Base-by-base conservation (phyloP, 2,113 vertebrate species). In the Sturnus vulgaris region DNA sequence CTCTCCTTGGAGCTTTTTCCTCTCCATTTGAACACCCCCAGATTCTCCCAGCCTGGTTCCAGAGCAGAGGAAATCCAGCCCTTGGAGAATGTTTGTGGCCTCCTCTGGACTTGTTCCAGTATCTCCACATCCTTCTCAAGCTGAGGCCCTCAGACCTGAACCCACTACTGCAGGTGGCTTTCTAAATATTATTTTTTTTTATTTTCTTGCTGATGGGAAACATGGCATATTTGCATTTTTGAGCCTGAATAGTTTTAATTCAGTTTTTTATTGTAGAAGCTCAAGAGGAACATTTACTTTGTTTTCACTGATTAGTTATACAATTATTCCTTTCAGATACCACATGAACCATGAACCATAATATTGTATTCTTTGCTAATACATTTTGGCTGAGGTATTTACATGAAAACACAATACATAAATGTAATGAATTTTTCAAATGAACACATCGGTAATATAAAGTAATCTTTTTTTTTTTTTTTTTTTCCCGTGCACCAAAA, bases 211-310 rank as follows among this genome's bases (percentile, higher is more conserved):
- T 95, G 83, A 84, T 96, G 95, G 86, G 93, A 97, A 97, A 97
- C 92, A 91, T 72, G 87, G 60, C 96, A 25, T 98, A 98, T 98
- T 98, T 98, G 98, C 97, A 98, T 98, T 98, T 98, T 98, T 98
- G 97, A 98, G 98, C 97, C 97, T 98, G 98, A 97, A 96, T 97
- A 98, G 97, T 98, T 98, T 97, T 97, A 98, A 98, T 98, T 98
- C 96, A 78, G 60, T 97, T 96, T 97, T 98, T 98, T 97, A 97
- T 98, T 98, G 92, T 82, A 96, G 92, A 97, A 97, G 95, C 97
- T 97, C 96, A 95, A 98, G 95, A 98, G 97, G 97, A 98, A 97
- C 97, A 97, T 98, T 98, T 98, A 97, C 97, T 98, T 98, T 98
- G 97, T 98, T 98, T 98, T 98, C 97, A 97, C 96, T 97, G 97